Evolutionary conservation across 1,140 invertebrate genomes (phyloP), one percentile per base, ranked within the genome.

Genomic region (Ceratina calcarata): DNA sequence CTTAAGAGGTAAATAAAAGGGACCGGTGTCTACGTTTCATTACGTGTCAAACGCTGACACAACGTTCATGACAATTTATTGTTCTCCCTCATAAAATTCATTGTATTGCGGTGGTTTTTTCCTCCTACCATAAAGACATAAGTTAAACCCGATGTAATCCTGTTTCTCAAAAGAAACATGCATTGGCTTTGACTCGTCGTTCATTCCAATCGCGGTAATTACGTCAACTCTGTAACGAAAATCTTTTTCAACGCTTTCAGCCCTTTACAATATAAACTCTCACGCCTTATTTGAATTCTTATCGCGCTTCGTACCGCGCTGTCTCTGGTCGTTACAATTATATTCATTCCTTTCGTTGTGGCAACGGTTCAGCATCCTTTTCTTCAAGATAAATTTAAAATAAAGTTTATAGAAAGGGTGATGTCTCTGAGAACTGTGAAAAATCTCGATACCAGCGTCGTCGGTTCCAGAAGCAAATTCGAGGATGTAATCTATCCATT

Each of bases 271-370:
- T 16, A n/a, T 15, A n/a, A n/a, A 51, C 64, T 83, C n/a, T 51
- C 66, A 71, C 20, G 74, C 69, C 60, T 78, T 80, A 78, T 88
- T 86, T 71, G 81, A 87, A 88, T 89, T 86, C 82, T 85, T 88
- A 86, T 90, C 86, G 58, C 69, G 64, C 32, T 58, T 49, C 53
- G 53, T 74, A 51, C 12, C 58, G 18, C 75, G 68, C 73, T 85
- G 90, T 90, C 80, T 87, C 51, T 72, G 82, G 85, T 89, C 78
- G 87, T 90, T 91, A 90, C 87, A 90, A 91, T 91, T 90, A 90
- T 89, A 90, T 89, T 88, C 88, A 86, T 62, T 88, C 88, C 83
- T 90, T 90, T 82, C 61, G 45, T 51, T 7, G 55, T n/a, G 49
- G 77, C 73, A 65, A 78, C 82, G 78, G 60, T 45, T 73, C 69